A percentile compares a stretch with the other conserved stretches of the same genome.
phyloP scores from a whole-genome alignment of 2,113 vertebrate species.

The Urocitellus parryii region DNA sequence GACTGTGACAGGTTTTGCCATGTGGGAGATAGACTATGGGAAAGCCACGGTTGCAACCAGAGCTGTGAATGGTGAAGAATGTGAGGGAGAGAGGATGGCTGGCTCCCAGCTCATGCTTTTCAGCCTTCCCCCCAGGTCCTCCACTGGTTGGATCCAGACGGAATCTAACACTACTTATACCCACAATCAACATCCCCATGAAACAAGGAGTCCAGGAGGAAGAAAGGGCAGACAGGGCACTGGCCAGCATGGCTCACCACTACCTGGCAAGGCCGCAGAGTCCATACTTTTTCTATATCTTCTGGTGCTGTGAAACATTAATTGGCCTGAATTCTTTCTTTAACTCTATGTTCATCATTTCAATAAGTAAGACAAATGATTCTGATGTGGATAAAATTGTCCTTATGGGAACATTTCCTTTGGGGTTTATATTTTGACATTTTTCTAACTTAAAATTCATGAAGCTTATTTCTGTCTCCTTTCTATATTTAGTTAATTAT shows the following conservation, averaged over 20 bases:
- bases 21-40: background rate
- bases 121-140: background rate
- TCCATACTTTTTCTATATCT: slow-evolving; percentile 23
- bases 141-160: background rate
- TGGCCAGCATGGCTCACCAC: background rate
- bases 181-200: background rate
- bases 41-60: background rate
- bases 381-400: slow-evolving; percentile 53
- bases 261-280: background rate
- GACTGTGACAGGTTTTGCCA: background rate
- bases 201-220: background rate
- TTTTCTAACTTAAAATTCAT: slow-evolving; percentile 71
- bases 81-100: background rate
- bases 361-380: slow-evolving; percentile 63
- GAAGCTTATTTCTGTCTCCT: slow-evolving; percentile 63
- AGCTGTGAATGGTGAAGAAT: background rate
- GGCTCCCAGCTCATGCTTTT: background rate
- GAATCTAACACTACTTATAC: background rate
- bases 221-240: background rate
- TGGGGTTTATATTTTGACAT: slow-evolving; percentile 61
- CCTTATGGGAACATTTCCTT: slow-evolving; percentile 65
- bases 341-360: slow-evolving; percentile 46
- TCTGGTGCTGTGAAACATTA: background rate
- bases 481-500: slow-evolving; percentile 49
- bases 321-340: slow-evolving; percentile 40